These are phyloP conservation scores for Ceyx melanurus DNA, from an alignment of 2,113 vertebrate genomes.

Conservation along the genomic window DNA sequence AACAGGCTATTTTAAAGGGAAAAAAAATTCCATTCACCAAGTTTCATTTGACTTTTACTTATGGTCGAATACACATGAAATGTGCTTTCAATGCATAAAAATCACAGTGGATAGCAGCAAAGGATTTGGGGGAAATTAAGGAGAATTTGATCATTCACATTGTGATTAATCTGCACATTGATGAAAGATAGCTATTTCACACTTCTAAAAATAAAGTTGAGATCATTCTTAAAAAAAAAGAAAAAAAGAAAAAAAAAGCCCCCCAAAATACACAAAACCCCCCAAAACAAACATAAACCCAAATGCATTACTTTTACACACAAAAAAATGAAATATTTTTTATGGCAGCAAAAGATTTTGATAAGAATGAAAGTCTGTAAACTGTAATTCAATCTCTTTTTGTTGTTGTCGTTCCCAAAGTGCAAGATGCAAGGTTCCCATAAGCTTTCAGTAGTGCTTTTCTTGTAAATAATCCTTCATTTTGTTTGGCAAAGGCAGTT, in stretches of 20 bases:
- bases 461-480: constrained; percentile 99
- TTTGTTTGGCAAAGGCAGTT: constrained; percentile 99
- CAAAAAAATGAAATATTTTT: constrained; percentile 75
- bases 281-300: constrained; percentile 50
- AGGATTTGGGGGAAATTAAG: constrained; percentile 70
- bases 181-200: constrained; percentile 77
- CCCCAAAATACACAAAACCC: constrained; percentile 33
- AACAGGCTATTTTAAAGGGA: constrained; percentile 49
- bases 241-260: constrained; percentile 55
- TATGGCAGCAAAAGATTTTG: constrained; percentile 82
- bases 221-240: constrained; percentile 64
- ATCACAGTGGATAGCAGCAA: constrained; percentile 89
- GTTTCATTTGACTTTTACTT: constrained; percentile 74
- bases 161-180: constrained; percentile 79
- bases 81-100: constrained; percentile 86
- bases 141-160: constrained; percentile 80
- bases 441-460: constrained; percentile 97
- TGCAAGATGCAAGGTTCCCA: constrained; percentile 88
- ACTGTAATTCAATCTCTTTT: constrained; percentile 83
- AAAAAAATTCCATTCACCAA: constrained; percentile 51
- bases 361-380: constrained; percentile 87
- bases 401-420: constrained; percentile 88
- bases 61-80: constrained; percentile 80
- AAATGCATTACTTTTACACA: constrained; percentile 68
- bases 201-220: constrained; percentile 70